These are phyloP conservation scores for Erebia aethiops DNA, from an alignment of 2,888 invertebrate species.

Conservation along the genomic window DNA sequence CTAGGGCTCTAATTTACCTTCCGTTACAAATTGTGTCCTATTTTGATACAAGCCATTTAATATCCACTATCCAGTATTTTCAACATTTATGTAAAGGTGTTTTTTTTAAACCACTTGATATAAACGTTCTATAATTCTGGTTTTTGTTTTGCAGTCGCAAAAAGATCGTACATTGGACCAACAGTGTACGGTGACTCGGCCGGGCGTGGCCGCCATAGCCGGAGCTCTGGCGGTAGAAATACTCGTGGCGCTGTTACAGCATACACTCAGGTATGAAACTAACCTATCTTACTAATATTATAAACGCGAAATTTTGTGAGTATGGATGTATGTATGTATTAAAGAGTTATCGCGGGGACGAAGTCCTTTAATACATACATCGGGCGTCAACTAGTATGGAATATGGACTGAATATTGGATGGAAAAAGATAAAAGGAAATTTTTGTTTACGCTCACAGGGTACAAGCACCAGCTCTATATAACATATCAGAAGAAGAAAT, in stretches of 20 bases:
- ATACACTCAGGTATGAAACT: conserved; percentile 85
- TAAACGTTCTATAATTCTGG: neutral
- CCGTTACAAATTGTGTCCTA: neutral
- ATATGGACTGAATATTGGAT: no score
- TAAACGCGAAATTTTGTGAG: no score
- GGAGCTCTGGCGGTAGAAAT: conserved; percentile 96
- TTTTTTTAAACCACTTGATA: no score
- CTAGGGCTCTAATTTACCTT: neutral
- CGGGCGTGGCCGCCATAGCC: conserved; percentile 95
- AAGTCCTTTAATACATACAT: no score
- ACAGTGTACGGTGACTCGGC: conserved; percentile 98
- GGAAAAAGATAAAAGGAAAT: neutral
- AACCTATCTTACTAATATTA: no score
- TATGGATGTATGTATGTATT: no score
- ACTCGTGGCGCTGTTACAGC: conserved; percentile 92
- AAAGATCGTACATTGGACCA: conserved; percentile 97
- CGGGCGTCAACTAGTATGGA: conserved; percentile 65
- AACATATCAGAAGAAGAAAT: conserved; percentile 65
- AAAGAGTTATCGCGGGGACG: no score
- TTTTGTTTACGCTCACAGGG: conserved; percentile 58
- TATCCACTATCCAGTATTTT: no score
- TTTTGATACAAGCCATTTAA: no score
- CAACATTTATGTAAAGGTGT: no score
- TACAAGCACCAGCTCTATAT: conserved; percentile 86
- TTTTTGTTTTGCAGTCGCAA: conserved; percentile 85